Base-by-base conservation (phyloP, 2,113 vertebrate genomes). In the Sylvilagus bachmani region DNA sequence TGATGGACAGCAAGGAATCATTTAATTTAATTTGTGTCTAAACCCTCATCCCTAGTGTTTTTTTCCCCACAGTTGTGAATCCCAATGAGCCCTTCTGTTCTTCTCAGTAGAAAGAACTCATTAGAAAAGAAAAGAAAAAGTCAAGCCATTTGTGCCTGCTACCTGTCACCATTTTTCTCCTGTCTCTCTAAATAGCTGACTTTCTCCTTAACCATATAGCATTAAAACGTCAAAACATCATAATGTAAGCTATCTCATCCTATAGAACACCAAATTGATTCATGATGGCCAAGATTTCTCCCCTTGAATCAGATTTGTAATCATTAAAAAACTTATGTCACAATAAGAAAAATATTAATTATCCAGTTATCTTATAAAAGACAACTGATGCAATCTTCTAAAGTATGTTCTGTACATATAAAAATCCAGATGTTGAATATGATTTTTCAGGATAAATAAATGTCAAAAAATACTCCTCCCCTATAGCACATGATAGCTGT, bases 361-460 rank as follows among this genome's bases (percentile, higher is more conserved):
- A 82, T 70, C n/a, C 82, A 51, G 75, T 73, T 27, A 61, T 88
- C 85, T 82, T 74, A 69, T 79, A 69, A 83, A 66, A 86, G 53
- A 24, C 71, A 90, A 88, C 13, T 83, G 70, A 92, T 66, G 25
- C 74, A 95, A 88, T 90, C 71, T 92, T 78, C 93, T 81, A 74
- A 95, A 95, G 7, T 89, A 9, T 90, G 73, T 74, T 90, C 55
- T 73, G n/a, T 55, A 82, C 29, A 85, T 38, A 81, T 24, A 78
- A 80, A 93, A 85, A 89, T 6, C 71, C 89, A 97, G 93, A 94
- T 91, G 91, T 74, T 94, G 31, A 89, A 70, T 88, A 73, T 44
- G 11, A 90, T 92, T 38, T 94, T 95, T 95, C 73, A 92, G 38
- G 75, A 89, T 86, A 92, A 93, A 93, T 93, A 92, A 94, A 86